Percentiles rank a stretch among this genome's conserved stretches.
Evolutionary conservation across 2,888 invertebrate genomes (phyloP).

Genomic region (Rutpela maculata): DNA sequence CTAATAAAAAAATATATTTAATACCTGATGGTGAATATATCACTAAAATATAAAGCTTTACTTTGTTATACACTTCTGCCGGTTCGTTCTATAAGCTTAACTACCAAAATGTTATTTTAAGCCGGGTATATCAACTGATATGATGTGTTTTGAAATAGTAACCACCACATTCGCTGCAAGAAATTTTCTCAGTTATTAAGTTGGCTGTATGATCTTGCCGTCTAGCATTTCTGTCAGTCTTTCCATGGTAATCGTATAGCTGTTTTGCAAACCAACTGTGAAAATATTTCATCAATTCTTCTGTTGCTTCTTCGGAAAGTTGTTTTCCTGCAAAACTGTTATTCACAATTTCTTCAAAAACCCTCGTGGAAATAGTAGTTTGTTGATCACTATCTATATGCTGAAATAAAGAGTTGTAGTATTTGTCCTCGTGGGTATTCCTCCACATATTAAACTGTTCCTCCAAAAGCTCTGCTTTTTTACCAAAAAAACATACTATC

Average conservation of each 20-base stretch:
- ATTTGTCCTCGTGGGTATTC: conserved; percentile 46
- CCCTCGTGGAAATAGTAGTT: conserved; percentile 42
- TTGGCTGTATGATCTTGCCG: conserved; percentile 47
- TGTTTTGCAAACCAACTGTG: conserved; percentile 54
- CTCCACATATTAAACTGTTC: conserved; percentile 52
- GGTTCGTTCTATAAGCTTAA: neutral
- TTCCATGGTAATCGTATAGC: conserved; percentile 47
- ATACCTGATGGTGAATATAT: too few relatives aligned
- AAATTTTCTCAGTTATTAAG: conserved; percentile 35
- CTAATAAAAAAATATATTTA: too few relatives aligned
- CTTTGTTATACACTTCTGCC: neutral
- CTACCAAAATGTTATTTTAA: neutral
- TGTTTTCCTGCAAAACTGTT: conserved; percentile 48
- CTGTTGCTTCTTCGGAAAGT: conserved; percentile 48
- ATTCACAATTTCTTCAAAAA: conserved; percentile 54
- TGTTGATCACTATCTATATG: conserved; percentile 45
- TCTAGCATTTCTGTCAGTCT: conserved; percentile 37
- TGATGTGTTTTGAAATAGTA: conserved; percentile 47
- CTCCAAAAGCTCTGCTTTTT: conserved; percentile 51
- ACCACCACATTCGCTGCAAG: conserved; percentile 56
- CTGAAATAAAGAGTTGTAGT: conserved; percentile 52
- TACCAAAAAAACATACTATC: conserved; percentile 47
- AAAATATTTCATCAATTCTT: conserved; percentile 58
- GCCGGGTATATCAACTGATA: neutral
- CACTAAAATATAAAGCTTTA: neutral